A percentile compares a stretch with the other conserved stretches of the same genome.
Conservation (phyloP, 2,797 vertebrate genomes). For the Petrocephalus sullivani region DNA sequence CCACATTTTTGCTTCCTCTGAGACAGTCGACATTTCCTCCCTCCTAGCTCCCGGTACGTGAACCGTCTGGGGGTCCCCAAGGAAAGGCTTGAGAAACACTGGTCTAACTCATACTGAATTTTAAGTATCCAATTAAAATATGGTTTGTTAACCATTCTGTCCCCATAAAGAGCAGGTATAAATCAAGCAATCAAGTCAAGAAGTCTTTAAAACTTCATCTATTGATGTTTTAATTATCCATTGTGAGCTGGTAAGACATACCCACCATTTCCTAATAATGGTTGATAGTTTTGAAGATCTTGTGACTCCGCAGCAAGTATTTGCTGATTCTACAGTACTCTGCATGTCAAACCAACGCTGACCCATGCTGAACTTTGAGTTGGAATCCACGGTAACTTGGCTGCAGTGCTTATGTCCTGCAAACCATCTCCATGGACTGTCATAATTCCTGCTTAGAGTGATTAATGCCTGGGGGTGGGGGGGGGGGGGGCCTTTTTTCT, state of each 20-base stretch:
- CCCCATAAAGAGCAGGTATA: neutral
- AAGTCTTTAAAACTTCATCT: neutral
- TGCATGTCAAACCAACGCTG: neutral
- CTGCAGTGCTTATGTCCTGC: neutral
- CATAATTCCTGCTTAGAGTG: neutral
- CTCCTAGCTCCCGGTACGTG: neutral
- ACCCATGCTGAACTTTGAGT: neutral
- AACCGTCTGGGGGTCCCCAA: neutral
- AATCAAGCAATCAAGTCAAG: neutral
- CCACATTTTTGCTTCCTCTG: neutral
- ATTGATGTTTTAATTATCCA: neutral
- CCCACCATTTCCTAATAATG: neutral
- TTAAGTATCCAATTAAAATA: neutral
- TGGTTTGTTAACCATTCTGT: neutral
- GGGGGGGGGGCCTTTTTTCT: neutral
- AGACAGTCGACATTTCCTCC: neutral
- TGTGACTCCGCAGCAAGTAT: neutral
- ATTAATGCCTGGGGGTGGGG: neutral
- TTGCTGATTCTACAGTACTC: neutral
- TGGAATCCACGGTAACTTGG: neutral
- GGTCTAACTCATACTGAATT: neutral
- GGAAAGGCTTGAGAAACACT: neutral
- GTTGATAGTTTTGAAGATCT: neutral
- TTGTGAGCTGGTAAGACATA: neutral
- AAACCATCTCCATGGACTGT: neutral